Evolutionary conservation across 1,140 invertebrate genomes (phyloP), one percentile per base, ranked within the genome.

Genomic region (Cydia pomonella): DNA sequence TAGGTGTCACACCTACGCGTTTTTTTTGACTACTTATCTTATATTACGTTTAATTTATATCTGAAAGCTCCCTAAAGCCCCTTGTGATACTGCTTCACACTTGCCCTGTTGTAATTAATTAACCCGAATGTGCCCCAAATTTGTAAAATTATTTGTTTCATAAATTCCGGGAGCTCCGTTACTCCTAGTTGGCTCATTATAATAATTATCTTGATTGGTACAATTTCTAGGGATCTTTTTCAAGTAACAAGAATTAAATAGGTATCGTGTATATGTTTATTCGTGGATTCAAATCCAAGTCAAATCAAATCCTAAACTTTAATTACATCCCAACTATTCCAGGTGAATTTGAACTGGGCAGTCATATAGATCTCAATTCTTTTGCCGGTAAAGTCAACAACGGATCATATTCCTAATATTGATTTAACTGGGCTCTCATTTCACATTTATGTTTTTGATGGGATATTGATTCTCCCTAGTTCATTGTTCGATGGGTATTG

Each of bases 101-200:
- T 53, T 53, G 50, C 50, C 50, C 50, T 18, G n/a, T 53, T 18
- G 18, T 53, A n/a, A 0, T 18, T 53, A 53, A 53, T 53, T 53
- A 53, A 53, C 50, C 7, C 18, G 7, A 53, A 53, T 53, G 16
- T 21, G 50, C 13, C 50, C 16, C 16, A 53, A 18, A 53, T 18
- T 53, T 53, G n/a, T 53, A 53, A 53, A 53, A 53, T 16, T 44
- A 44, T 44, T 44, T 47, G 44, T 47, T 47, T 47, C 44, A 47
- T 47, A 47, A 47, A 47, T 13, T 12, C 44, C 44, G 33, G 44
- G 13, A 16, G 44, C 44, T 47, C 16, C 2, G 16, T 47, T 47
- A 16, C 3, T 38, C 33, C 44, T 13, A 16, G 16, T 5, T 47
- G 44, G 44, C 44, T 47, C 16, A 47, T 47, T 47, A 47, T 16